Evolutionary conservation across 2,113 vertebrate genomes (phyloP), one percentile per base, ranked within the genome.

Genomic region (Ptychochromis oligacanthus): DNA sequence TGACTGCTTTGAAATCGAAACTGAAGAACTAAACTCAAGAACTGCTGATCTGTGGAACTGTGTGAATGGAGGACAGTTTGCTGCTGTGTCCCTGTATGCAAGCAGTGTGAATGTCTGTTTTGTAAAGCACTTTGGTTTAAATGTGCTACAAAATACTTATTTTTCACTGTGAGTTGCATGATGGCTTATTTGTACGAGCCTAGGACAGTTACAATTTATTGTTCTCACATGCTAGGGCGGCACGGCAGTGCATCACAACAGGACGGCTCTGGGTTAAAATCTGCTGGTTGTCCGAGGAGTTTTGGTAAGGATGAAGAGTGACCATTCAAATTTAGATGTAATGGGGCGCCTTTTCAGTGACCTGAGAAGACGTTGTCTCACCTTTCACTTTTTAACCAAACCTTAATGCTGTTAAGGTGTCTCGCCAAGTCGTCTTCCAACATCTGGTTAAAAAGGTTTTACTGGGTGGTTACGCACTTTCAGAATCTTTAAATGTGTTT

Each of bases 81-180:
- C 40, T 67, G 43, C 14, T 26, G 64, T 14, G 4, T 38, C 62
- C 9, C 13, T 67, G 38, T 26, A 46, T 0, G 5, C 64, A 67
- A 46, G 62, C 22, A 67, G 14, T 67, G 38, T 67, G 14, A 67
- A 67, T 67, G 62, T 67, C n/a, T 26, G n/a, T 22, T 46, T 6
- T 67, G 5, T 26, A 26, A 43, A 40, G 38, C 38, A 40, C 38
- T 40, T 40, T 9, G 38, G 38, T 67, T 67, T 26, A 0, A 0
- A 67, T 67, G 14, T 46, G 64, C 38, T 11, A 67, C 22, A 67
- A 6, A 4, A 15, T 65, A 65, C 24, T 65, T 67, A 46, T 67
- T 26, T 46, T 4, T 43, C 17, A 67, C 8, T 36, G 8, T 36
- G 36, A 6, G 36, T 18, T 67, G 11, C 40, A 67, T 26, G 22